phyloP scores from a whole-genome alignment of 37 sponge, comb jelly and placozoan species.

The Beroe forskalii region DNA sequence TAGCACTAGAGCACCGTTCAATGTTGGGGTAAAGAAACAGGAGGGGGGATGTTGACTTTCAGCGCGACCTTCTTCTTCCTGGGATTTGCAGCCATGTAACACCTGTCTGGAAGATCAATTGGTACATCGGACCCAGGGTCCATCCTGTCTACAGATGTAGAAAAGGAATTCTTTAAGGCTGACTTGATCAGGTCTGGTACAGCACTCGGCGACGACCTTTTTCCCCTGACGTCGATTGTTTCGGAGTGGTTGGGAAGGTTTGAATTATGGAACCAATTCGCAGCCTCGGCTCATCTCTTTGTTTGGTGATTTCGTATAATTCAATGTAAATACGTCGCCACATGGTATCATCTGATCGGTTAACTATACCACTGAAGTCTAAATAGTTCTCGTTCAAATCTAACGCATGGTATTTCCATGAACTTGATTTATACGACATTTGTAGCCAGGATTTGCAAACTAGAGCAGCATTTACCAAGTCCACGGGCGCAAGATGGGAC shows the following conservation, averaged over 20 bases:
- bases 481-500: conserved; percentile 5
- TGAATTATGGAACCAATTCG: conserved; percentile 26
- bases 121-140: not conserved
- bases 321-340: conserved; percentile 53
- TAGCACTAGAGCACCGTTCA: not conserved
- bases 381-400: not conserved
- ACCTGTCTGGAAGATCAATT: not conserved
- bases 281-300: not conserved
- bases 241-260: not conserved
- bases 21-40: not conserved
- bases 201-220: not conserved
- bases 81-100: not conserved
- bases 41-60: not conserved
- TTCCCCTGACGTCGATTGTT: not conserved
- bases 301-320: conserved; percentile 10
- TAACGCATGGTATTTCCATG: not conserved
- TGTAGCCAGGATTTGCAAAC: not conserved
- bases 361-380: not conserved
- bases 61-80: not conserved
- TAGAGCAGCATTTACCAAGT: not conserved
- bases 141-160: not conserved
- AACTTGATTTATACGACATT: not conserved
- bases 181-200: not conserved
- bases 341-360: conserved; percentile 10
- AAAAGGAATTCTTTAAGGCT: not conserved